Evolutionary conservation across 2,888 invertebrate species (phyloP).

Genomic region (Cistogaster globosa): DNA sequence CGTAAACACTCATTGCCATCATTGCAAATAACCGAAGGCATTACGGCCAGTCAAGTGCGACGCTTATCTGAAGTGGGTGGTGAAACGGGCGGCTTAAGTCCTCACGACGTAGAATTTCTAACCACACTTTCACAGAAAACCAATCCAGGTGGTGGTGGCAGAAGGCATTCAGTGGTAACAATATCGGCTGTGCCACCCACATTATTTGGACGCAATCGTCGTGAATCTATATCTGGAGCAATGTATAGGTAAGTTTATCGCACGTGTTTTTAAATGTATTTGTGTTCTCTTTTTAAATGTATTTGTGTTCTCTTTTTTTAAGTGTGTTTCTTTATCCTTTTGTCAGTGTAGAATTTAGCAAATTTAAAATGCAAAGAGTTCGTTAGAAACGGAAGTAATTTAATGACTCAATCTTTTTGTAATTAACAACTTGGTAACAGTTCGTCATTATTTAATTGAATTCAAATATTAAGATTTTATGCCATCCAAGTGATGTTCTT

Average conservation of each 20-base stretch:
- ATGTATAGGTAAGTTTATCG: conserved; percentile 83
- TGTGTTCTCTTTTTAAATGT: neutral
- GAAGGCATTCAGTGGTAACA: conserved; percentile 93
- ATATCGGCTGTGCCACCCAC: conserved; percentile 91
- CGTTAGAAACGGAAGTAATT: neutral
- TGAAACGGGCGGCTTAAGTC: conserved; percentile 88
- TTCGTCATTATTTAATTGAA: conserved; percentile 11
- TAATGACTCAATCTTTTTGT: conserved; percentile 25
- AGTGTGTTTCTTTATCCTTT: neutral
- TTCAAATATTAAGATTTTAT: neutral
- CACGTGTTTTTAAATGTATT: neutral
- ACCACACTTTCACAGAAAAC: conserved; percentile 89
- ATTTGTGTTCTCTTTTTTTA: too few species aligned
- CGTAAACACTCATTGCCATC: conserved; percentile 93
- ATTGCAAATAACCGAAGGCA: conserved; percentile 92
- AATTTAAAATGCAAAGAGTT: conserved; percentile 10
- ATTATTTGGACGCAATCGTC: conserved; percentile 90
- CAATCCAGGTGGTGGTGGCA: conserved; percentile 89
- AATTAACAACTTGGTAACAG: conserved; percentile 4
- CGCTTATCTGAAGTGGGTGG: conserved; percentile 91
- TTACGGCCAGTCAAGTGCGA: conserved; percentile 93
- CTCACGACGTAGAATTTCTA: conserved; percentile 92
- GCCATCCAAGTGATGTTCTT: neutral
- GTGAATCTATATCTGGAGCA: conserved; percentile 92
- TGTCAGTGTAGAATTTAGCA: neutral